These are phyloP conservation scores for Poecilia latipinna DNA, from an alignment of 2,113 vertebrate genomes.

Conservation along the genomic window DNA sequence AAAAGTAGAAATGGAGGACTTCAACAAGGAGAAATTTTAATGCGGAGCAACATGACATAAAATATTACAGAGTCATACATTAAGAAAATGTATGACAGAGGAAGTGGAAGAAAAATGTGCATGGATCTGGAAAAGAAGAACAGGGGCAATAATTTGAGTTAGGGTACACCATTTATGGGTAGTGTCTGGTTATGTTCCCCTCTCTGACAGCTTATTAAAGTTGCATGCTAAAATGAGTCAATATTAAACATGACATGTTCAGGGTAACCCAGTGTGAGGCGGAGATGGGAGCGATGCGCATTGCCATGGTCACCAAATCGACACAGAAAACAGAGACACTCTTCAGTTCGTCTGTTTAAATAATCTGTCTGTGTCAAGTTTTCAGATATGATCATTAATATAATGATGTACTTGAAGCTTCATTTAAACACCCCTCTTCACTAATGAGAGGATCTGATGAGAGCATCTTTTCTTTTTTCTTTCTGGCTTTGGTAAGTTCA, in stretches of 20 bases:
- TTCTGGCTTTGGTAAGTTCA: background rate
- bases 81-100: constrained; percentile 33
- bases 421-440: background rate
- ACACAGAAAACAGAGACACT: constrained; percentile 4
- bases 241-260: constrained; percentile 79
- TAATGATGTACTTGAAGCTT: background rate
- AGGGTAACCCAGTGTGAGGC: constrained; percentile 54
- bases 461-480: background rate
- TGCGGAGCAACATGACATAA: constrained; percentile 35
- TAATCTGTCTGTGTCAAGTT: constrained; percentile 1
- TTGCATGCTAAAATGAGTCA: constrained; percentile 79
- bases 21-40: constrained; percentile 32
- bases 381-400: background rate
- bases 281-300: constrained; percentile 40
- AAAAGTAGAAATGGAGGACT: constrained; percentile 8
- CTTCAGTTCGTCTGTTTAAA: background rate
- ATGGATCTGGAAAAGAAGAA: constrained; percentile 33
- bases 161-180: constrained; percentile 63
- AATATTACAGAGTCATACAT: constrained; percentile 47
- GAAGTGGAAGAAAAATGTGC: constrained; percentile 36
- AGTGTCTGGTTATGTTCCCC: constrained; percentile 50
- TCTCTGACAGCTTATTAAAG: constrained; percentile 76
- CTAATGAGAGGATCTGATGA: background rate
- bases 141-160: constrained; percentile 50
- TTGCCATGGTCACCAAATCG: constrained; percentile 51